phyloP scores from a whole-genome alignment of 2,113 vertebrate species.

The Corythornis madagascariensis region DNA sequence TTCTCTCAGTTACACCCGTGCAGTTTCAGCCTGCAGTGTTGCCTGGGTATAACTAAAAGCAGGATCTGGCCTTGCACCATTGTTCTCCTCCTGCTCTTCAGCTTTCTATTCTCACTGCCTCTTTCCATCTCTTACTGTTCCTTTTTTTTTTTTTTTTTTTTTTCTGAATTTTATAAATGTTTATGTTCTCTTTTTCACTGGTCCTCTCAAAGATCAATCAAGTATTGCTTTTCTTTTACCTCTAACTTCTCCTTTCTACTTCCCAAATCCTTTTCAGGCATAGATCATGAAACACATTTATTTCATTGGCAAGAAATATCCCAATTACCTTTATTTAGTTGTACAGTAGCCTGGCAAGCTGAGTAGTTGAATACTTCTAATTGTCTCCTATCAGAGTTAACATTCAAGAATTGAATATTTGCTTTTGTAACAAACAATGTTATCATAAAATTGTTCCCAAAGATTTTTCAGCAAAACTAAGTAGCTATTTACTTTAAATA shows the following conservation, averaged over 20 bases:
- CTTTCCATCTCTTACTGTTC: not conserved
- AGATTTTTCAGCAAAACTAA: conserved; percentile 77
- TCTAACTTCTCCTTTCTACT: not conserved
- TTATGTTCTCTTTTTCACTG: not conserved
- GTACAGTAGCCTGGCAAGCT: not conserved
- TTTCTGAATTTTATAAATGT: not conserved
- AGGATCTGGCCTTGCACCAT: not conserved
- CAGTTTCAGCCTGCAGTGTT: not conserved
- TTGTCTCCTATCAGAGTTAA: conserved; percentile 49
- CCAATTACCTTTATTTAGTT: conserved; percentile 9
- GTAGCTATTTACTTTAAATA: conserved; percentile 82
- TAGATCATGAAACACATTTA: not conserved
- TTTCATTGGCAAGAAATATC: not conserved
- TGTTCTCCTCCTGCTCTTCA: not conserved
- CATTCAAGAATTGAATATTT: conserved; percentile 60
- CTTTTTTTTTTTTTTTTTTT: not conserved
- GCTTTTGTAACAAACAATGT: conserved; percentile 70
- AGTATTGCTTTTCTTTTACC: not conserved
- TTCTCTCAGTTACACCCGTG: not conserved
- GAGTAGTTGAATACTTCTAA: conserved; percentile 34
- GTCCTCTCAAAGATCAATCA: not conserved
- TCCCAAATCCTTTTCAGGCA: not conserved
- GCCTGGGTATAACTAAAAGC: not conserved
- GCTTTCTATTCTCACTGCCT: not conserved
- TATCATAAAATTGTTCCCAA: conserved; percentile 66